phyloP scores from a whole-genome alignment of 2,888 invertebrate species.

The Sipunculus nudus region DNA sequence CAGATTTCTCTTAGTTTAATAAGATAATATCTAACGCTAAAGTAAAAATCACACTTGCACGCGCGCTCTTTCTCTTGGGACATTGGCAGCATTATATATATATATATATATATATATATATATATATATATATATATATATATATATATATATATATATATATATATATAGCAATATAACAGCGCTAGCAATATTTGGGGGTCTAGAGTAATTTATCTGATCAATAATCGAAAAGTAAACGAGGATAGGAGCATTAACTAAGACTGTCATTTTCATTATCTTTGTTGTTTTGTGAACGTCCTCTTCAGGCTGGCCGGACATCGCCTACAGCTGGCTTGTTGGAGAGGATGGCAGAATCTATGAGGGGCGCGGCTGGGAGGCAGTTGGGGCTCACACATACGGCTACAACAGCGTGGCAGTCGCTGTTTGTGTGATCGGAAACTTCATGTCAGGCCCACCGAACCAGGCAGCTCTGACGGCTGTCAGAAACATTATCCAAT shows the following conservation, averaged over 20 bases:
- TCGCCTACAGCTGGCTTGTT: conserved; percentile 75
- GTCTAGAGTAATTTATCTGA: neutral
- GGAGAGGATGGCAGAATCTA: conserved; percentile 82
- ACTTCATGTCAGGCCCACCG: conserved; percentile 49
- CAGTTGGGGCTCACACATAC: conserved; percentile 77
- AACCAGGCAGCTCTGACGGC: conserved; percentile 46
- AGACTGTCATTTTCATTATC: neutral
- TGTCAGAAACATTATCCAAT: conserved; percentile 47
- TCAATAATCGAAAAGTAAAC: neutral
- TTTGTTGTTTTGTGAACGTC: neutral
- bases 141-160: too few species aligned
- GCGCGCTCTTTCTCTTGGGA: too few species aligned
- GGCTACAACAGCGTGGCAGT: conserved; percentile 70
- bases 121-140: too few species aligned
- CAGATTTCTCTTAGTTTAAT: too few species aligned
- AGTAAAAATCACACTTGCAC: too few species aligned
- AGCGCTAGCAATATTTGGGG: neutral
- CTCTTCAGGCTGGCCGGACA: conserved; percentile 45
- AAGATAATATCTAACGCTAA: too few species aligned
- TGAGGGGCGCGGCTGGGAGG: conserved; percentile 80
- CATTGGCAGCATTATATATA: too few species aligned
- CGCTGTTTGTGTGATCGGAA: conserved; percentile 58
- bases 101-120: too few species aligned
- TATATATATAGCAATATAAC: too few species aligned
- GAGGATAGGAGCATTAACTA: conserved; percentile 64